phyloP scores from a whole-genome alignment of 2,797 vertebrate genomes.

The Sphenopsis melanotis region DNA sequence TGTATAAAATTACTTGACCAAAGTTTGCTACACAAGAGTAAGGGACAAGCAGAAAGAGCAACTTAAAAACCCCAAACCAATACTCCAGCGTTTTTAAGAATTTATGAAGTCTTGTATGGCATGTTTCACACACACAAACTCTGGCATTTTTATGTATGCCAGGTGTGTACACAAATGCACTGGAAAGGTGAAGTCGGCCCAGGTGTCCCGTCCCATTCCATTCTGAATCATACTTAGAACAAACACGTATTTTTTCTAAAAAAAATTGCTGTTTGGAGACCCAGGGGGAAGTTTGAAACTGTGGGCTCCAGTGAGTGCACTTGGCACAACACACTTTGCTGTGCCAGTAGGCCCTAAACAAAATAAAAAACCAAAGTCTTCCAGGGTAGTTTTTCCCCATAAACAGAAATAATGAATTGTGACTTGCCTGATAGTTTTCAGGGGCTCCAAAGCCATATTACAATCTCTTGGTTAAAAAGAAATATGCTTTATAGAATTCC shows the following conservation, averaged over 20 bases:
- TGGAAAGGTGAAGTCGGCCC: background rate
- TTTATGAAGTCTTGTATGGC: background rate
- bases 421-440: background rate
- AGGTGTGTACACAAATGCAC: no score
- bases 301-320: background rate
- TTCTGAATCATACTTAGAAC: background rate
- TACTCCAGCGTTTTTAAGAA: background rate
- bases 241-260: background rate
- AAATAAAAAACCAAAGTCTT: background rate
- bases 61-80: background rate
- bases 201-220: background rate
- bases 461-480: background rate
- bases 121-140: background rate
- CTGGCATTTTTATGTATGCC: accelerated
- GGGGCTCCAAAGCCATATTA: background rate
- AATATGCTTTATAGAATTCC: background rate
- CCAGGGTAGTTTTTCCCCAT: background rate
- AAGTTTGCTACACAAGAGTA: background rate
- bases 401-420: background rate
- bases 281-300: background rate
- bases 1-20: background rate
- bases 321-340: background rate
- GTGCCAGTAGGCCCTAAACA: background rate
- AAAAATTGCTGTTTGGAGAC: background rate
- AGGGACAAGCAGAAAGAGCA: background rate